Evolutionary conservation across 2,113 vertebrate species (phyloP), one percentile per base, ranked within the genome.

Genomic region (Chloroceryle aenea): DNA sequence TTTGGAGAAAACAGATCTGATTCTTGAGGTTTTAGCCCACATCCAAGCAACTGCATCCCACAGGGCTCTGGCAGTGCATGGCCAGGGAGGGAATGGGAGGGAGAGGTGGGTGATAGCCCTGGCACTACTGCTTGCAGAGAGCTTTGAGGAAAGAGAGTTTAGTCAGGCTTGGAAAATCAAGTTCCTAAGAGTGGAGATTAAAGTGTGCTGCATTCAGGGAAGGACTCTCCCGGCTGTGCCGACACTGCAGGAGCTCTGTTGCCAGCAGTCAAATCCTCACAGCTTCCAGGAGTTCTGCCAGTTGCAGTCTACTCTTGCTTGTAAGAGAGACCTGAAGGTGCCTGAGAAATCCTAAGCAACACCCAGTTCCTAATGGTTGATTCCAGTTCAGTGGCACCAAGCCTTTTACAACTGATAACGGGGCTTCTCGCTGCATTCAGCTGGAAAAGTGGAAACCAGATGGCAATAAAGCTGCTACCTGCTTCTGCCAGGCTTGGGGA

Each of bases 381-480:
- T 95, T 96, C 88, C 80, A 55, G 87, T 36, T 91, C 85, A 94
- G 82, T 4, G 0, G 73, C 78, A 76, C 87, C 91, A 32, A 91
- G 64, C 59, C 63, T 95, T 77, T 92, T 36, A 64, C 1, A 4
- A 38, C 92, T 58, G 87, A 93, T 96, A 89, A 91, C 34, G 74
- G 61, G 82, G 82, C 48, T 91, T 90, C 91, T 62, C 5, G 30
- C 58, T 27, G 89, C 75, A 45, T 89, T 94, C 18, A 10, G 32
- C 29, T 66, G 85, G 86, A 92, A 95, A 96, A 94, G 85, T 25
- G 80, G 91, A 93, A 82, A 74, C 19, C n/a, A 87, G 90, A 82
- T 85, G 21, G 86, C 95, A 95, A 90, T 93, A 52, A 95, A 94
- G 92, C 80, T 88, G 58, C 83, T 68, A 7, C 82, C 53, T 72